These are phyloP conservation scores for Clinocottus analis DNA, from an alignment of 2,113 vertebrate species.

Conservation along the genomic window DNA sequence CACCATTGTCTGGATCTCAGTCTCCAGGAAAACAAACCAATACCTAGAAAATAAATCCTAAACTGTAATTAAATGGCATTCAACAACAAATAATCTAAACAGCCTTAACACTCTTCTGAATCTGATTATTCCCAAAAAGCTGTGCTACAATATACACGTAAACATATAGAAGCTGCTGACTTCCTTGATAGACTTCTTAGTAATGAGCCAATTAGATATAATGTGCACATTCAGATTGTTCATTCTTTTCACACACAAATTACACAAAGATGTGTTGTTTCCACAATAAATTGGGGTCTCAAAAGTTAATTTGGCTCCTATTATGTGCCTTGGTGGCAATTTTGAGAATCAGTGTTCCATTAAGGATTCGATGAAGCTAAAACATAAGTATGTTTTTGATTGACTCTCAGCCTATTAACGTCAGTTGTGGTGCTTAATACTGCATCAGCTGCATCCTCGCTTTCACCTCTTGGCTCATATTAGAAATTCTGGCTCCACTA, in stretches of 20 bases:
- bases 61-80: neutral
- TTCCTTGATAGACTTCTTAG: neutral
- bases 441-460: neutral
- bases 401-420: constrained; percentile 1
- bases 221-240: constrained; percentile 5
- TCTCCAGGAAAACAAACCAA: neutral
- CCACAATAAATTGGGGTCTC: constrained; percentile 5
- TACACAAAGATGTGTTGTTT: constrained; percentile 8
- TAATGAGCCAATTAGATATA: constrained; percentile 3
- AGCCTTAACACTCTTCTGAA: neutral
- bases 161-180: neutral
- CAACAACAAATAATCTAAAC: neutral
- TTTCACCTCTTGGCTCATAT: neutral
- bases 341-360: constrained; percentile 28
- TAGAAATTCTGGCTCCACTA: neutral
- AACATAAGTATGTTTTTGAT: neutral
- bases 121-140: neutral
- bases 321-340: neutral
- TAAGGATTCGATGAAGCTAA: neutral
- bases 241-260: constrained; percentile 10
- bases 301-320: constrained; percentile 19
- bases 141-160: neutral
- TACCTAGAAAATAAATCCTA: neutral
- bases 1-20: neutral
- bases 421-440: neutral